These are phyloP conservation scores for human (Homo sapiens) DNA, from an alignment of 2,113 vertebrate species.

Conservation along the genomic window GRCh38 chr6:80719001-80719500, in stretches of 20 bases:
- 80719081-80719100: neutral
- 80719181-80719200: neutral
- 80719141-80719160: neutral
- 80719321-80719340: slow-evolving; percentile 1
- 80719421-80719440: neutral
- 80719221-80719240: neutral
- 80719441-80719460: neutral
- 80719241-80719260: neutral
- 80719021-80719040: neutral
- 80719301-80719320: neutral
- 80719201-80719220: neutral
- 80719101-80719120: neutral
- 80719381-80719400: neutral
- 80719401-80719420: neutral
- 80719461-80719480: neutral
- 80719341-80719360: neutral
- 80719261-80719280: neutral
- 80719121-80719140: neutral
- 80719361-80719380: neutral
- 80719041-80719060: neutral
- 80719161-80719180: neutral
- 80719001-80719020: neutral
- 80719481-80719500: neutral
- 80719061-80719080: neutral
- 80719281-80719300: neutral